Conservation (phyloP, 2,113 vertebrate genomes). For the Apodemus speciosus region DNA sequence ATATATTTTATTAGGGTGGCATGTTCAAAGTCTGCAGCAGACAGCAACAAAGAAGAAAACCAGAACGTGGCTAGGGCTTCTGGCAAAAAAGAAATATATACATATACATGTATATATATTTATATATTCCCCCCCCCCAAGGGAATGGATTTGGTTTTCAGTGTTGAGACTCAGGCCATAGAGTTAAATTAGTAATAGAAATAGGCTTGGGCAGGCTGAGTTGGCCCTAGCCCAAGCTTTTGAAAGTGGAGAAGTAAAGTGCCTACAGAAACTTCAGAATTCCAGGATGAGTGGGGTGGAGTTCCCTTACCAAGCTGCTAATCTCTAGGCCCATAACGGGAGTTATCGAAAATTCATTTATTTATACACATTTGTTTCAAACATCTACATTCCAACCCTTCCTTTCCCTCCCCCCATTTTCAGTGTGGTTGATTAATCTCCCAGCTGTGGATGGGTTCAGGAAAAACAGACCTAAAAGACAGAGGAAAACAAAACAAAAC, state of each 20-base stretch:
- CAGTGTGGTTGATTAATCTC: conserved; percentile 68
- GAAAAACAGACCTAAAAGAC: conserved; percentile 82
- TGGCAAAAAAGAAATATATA: not conserved
- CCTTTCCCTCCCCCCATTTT: conserved; percentile 46
- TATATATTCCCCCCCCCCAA: no score
- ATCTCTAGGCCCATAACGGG: conserved; percentile 72
- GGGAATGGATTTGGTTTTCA: conserved; percentile 65
- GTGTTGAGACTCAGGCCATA: conserved; percentile 73
- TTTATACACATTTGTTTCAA: conserved; percentile 76
- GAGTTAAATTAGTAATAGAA: conserved; percentile 77
- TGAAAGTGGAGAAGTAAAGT: conserved; percentile 68
- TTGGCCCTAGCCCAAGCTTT: conserved; percentile 61
- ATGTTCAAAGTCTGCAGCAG: conserved; percentile 71
- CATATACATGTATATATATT: no score
- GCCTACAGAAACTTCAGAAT: conserved; percentile 69
- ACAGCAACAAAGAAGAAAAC: conserved; percentile 58
- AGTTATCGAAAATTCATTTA: conserved; percentile 78
- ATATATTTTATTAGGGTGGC: conserved; percentile 77
- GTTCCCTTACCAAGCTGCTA: conserved; percentile 50
- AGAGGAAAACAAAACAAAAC: conserved; percentile 73
- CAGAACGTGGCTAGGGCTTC: conserved; percentile 68
- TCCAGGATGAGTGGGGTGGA: conserved; percentile 57
- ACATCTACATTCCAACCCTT: conserved; percentile 72
- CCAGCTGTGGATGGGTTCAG: conserved; percentile 77
- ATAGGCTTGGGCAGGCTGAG: conserved; percentile 66